phyloP scores from a whole-genome alignment of 1,140 invertebrate species.

The Aplysia californica region DNA sequence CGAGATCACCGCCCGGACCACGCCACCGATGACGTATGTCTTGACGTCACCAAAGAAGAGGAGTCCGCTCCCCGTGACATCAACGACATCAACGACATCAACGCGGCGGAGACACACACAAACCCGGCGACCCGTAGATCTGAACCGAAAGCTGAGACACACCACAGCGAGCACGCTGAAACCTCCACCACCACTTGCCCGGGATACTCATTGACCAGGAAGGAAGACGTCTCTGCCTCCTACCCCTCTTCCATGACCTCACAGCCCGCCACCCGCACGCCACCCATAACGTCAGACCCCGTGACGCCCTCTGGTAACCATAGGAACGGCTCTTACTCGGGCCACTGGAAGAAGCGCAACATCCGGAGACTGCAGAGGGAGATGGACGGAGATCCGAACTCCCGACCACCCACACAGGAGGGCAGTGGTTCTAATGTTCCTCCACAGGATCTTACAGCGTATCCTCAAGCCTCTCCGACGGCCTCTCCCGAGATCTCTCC shows the following conservation, averaged over 20 bases:
- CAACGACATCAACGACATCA: no score
- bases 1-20: no score
- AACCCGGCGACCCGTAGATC: no score
- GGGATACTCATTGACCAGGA: not conserved
- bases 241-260: not conserved
- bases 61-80: no score
- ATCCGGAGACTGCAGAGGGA: not conserved
- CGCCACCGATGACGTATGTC: no score
- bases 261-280: not conserved
- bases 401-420: not conserved
- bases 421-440: not conserved
- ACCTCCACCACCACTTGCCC: no score
- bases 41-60: no score
- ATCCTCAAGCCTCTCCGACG: not conserved
- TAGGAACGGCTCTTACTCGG: no score
- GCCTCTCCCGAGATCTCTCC: not conserved
- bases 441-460: not conserved
- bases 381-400: not conserved
- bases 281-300: not conserved
- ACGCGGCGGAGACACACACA: no score
- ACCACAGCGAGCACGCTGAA: no score
- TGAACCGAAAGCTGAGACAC: no score
- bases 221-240: not conserved
- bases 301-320: no score
- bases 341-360: not conserved